phyloP scores from a whole-genome alignment of 1,140 invertebrate species.

The Ceratina calcarata region DNA sequence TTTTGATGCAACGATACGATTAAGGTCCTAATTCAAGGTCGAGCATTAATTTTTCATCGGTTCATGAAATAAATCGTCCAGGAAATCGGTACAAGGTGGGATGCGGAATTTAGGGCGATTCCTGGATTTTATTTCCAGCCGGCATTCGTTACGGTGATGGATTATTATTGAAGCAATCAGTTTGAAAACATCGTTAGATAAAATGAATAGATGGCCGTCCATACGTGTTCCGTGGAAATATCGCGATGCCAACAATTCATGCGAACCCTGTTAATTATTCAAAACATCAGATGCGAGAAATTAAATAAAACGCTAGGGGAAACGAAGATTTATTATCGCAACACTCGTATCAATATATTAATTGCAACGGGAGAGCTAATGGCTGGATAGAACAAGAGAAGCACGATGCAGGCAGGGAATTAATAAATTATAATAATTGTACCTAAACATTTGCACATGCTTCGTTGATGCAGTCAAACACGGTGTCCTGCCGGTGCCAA shows the following conservation, averaged over 20 bases:
- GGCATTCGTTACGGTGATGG: no score
- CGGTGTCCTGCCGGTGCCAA: neutral
- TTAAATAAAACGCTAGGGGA: neutral
- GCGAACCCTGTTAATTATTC: constrained; percentile 10
- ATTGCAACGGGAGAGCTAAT: neutral
- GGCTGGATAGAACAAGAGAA: neutral
- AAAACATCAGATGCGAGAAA: neutral
- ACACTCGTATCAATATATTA: neutral
- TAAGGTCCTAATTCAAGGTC: no score
- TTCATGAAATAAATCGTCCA: no score
- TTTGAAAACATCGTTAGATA: neutral
- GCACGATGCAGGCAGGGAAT: neutral
- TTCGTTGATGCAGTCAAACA: constrained; percentile 1
- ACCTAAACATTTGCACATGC: constrained; percentile 1
- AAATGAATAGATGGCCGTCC: neutral
- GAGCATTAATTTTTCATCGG: no score
- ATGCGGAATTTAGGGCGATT: no score
- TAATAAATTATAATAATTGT: constrained; percentile 37
- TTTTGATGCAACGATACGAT: no score
- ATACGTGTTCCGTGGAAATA: neutral
- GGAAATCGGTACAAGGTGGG: no score
- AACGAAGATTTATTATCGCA: neutral
- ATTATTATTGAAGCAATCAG: neutral
- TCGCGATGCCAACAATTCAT: neutral
- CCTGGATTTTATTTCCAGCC: no score